These are phyloP conservation scores for Amblyopsis hoosieri DNA, from an alignment of 2,797 vertebrate genomes.

Conservation along the genomic window DNA sequence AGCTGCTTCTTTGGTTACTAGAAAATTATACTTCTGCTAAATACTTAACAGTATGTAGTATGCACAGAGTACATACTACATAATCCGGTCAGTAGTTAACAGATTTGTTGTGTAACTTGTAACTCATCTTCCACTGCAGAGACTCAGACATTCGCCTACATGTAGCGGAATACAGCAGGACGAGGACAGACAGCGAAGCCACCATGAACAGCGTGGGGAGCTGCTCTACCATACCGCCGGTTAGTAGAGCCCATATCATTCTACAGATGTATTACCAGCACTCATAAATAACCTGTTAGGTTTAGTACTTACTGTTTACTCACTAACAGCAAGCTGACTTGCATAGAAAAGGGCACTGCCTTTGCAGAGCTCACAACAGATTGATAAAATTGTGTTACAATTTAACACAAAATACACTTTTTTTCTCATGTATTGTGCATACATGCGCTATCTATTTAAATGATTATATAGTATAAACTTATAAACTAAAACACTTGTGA, in stretches of 20 bases:
- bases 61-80: not conserved
- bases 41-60: too few relatives aligned
- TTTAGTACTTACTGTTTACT: too few relatives aligned
- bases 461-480: not conserved
- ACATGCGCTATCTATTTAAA: not conserved
- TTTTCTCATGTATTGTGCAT: not conserved
- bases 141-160: conserved; percentile 76
- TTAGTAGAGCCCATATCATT: conserved; percentile 62
- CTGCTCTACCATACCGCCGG: conserved; percentile 90
- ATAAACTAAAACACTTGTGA: too few relatives aligned
- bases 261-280: conserved; percentile 4
- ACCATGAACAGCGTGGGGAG: conserved; percentile 81
- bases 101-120: conserved; percentile 9
- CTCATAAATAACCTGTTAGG: not conserved
- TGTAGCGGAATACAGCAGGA: conserved; percentile 76
- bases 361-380: too few relatives aligned
- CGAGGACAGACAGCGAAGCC: conserved; percentile 83
- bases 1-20: too few relatives aligned
- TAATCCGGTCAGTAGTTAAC: too few relatives aligned
- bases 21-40: too few relatives aligned
- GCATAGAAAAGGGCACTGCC: too few relatives aligned
- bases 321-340: too few relatives aligned
- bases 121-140: conserved; percentile 62
- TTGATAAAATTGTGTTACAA: not conserved
- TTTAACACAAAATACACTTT: conserved; percentile 2